Percentiles rank a stretch among this genome's conserved stretches.
Evolutionary conservation across 2,113 vertebrate genomes (phyloP).

Genomic region (Saguinus imperator): DNA sequence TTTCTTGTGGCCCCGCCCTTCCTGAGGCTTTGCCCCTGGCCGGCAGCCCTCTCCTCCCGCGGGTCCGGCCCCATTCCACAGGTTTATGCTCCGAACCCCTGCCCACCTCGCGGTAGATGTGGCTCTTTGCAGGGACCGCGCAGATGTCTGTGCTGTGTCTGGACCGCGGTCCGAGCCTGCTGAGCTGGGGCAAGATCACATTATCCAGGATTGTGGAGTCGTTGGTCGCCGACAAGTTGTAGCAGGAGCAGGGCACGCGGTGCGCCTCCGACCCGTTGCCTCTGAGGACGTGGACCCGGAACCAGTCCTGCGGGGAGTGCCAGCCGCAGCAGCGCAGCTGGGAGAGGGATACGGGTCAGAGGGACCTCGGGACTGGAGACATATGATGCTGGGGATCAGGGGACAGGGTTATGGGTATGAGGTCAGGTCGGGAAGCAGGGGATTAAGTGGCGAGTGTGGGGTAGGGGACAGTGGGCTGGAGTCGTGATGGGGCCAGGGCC

Average conservation of each 20-base stretch:
- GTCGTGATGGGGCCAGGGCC: background rate
- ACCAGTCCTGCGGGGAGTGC: constrained; percentile 79
- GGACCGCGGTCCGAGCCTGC: background rate
- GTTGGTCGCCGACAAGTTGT: constrained; percentile 64
- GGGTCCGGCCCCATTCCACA: too few relatives aligned
- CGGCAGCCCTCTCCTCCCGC: background rate
- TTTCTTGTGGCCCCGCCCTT: background rate
- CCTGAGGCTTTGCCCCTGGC: background rate
- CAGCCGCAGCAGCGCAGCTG: constrained; percentile 83
- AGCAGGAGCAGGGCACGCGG: constrained; percentile 81
- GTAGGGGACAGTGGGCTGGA: background rate
- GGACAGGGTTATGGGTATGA: background rate
- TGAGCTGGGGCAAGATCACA: background rate
- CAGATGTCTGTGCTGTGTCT: constrained; percentile 55
- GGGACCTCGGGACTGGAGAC: background rate
- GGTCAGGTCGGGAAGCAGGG: background rate
- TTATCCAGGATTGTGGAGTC: constrained; percentile 15
- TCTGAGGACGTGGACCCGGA: constrained; percentile 12
- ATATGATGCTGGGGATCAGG: background rate
- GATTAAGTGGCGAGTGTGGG: background rate
- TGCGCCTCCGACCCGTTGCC: constrained; percentile 34
- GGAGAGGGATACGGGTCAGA: background rate
- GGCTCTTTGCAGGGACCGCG: accelerated
- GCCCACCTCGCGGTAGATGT: constrained; percentile 72
- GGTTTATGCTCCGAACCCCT: background rate